phyloP scores from a whole-genome alignment of 64 coral and sea anemone species.

The Actinia equina region DNA sequence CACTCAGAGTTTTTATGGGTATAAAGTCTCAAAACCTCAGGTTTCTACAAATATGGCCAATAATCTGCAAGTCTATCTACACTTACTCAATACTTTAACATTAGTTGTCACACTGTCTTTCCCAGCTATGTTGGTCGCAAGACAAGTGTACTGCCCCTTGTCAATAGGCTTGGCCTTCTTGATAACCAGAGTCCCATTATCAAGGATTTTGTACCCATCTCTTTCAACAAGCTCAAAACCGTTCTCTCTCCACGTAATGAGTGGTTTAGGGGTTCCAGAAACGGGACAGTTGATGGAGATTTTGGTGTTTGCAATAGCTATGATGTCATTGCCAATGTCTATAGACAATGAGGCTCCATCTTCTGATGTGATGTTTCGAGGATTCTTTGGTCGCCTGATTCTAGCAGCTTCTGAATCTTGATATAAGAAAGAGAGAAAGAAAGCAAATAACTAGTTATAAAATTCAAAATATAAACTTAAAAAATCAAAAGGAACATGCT shows the following conservation, averaged over 20 bases:
- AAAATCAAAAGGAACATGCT: background rate
- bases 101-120: conserved; percentile 22
- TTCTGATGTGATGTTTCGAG: conserved; percentile 19
- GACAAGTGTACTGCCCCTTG: conserved; percentile 35
- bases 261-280: conserved; percentile 58
- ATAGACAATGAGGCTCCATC: conserved; percentile 7
- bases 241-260: conserved; percentile 43
- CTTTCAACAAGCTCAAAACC: conserved; percentile 14
- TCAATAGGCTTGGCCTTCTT: conserved; percentile 9
- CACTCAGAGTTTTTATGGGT: too few relatives aligned
- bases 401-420: conserved; percentile 28
- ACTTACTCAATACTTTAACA: conserved; percentile 41
- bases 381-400: conserved; percentile 1
- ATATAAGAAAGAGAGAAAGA: background rate
- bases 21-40: too few relatives aligned
- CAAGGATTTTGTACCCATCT: background rate
- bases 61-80: background rate
- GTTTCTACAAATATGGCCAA: background rate
- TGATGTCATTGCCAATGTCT: conserved; percentile 40
- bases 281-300: conserved; percentile 38
- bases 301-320: background rate
- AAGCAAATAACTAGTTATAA: background rate
- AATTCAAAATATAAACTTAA: background rate
- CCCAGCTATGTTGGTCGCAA: conserved; percentile 32
- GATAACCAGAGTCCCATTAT: conserved; percentile 38